phyloP scores from a whole-genome alignment of 2,797 vertebrate species.

The Phrynocephalus forsythii region DNA sequence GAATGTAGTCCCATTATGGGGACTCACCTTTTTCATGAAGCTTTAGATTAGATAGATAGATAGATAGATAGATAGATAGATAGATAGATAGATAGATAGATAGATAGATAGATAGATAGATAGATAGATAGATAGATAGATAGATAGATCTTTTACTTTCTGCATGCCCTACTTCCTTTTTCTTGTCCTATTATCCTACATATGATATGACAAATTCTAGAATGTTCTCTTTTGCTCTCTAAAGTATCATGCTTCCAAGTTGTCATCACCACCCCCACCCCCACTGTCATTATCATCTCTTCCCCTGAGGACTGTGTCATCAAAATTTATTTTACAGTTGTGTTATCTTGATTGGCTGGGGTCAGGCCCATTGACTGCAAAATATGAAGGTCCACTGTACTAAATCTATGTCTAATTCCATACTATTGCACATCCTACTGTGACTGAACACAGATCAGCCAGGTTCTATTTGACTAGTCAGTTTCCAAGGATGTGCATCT shows the following conservation, averaged over 20 bases:
- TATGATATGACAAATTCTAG: no score
- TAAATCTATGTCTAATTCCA: background rate
- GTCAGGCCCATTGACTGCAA: background rate
- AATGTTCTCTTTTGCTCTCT: background rate
- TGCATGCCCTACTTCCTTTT: background rate
- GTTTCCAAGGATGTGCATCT: background rate
- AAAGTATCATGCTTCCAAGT: background rate
- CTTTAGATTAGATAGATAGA: no score
- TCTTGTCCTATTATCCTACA: background rate
- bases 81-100: no score
- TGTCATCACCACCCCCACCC: background rate
- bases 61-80: no score
- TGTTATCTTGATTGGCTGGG: background rate
- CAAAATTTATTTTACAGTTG: background rate
- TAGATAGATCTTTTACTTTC: background rate
- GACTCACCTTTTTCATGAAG: background rate
- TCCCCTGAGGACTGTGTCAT: background rate
- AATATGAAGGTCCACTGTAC: background rate
- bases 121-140: no score
- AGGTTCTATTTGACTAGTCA: background rate
- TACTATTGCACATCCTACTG: background rate
- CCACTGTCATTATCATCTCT: background rate
- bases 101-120: no score
- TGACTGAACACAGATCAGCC: background rate
- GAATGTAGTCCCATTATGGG: background rate